phyloP scores from a whole-genome alignment of 1,140 invertebrate species.

The Drosophila micromelanica region DNA sequence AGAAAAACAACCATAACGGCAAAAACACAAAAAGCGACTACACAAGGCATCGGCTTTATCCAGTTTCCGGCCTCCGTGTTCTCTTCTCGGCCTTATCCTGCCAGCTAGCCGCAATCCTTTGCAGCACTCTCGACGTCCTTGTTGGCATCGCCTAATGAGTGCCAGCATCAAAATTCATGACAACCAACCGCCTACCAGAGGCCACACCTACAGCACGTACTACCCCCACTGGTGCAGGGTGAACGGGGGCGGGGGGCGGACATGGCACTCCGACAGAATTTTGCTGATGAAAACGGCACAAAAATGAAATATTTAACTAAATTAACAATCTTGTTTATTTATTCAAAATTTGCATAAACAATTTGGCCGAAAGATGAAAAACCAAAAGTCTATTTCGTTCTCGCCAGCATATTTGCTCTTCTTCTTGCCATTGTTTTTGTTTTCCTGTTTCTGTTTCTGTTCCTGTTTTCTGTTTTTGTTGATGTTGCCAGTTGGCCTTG shows the following conservation, averaged over 20 bases:
- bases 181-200: slow-evolving; percentile 45
- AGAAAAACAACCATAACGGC: slow-evolving; percentile 41
- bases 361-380: slow-evolving; percentile 82
- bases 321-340: slow-evolving; percentile 83
- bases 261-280: slow-evolving; percentile 32
- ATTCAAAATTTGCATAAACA: slow-evolving; percentile 83
- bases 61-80: background rate
- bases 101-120: slow-evolving; percentile 61
- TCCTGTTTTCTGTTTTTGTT: slow-evolving; percentile 4
- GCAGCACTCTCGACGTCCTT: slow-evolving; percentile 50
- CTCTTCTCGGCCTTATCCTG: background rate
- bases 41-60: slow-evolving; percentile 39
- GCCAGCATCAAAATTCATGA: slow-evolving; percentile 79
- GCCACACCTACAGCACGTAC: slow-evolving; percentile 71
- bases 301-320: slow-evolving; percentile 84
- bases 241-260: background rate
- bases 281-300: slow-evolving; percentile 80
- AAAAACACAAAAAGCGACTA: background rate
- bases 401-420: slow-evolving; percentile 40
- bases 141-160: slow-evolving; percentile 69
- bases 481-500: slow-evolving; percentile 37
- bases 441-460: background rate
- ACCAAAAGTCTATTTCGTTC: slow-evolving; percentile 77
- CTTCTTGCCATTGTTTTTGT: slow-evolving; percentile 2
- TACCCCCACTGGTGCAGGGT: background rate